Evolutionary conservation across 2,888 invertebrate species (phyloP), one percentile per base, ranked within the genome.

Genomic region (Pristionchus maxplancki): DNA sequence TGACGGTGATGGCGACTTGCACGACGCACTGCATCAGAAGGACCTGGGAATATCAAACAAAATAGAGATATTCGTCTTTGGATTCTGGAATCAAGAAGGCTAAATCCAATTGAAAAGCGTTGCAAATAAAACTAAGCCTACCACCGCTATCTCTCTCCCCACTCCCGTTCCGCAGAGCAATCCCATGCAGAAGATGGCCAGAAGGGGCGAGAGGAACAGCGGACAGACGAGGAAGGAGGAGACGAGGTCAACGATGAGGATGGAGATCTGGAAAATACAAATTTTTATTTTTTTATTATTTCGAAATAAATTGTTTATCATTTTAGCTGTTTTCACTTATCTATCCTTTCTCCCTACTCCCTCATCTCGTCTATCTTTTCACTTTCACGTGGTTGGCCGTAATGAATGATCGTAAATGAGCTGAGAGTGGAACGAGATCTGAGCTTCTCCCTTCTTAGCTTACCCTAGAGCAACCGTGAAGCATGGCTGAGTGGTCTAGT

Each of bases 401-500:
- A 50, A 50, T 50, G 17, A 50, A 50, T 20, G 15, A 15, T 15
- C 20, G 15, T 1, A 13, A 4, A 1, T 2, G 50, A 1, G 20
- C 20, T 20, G 20, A 20, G 50, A 20, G 50, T 50, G 50, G 50
- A 50, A 50, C 50, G 15, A 50, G 50, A 50, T 50, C 20, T 50
- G 11, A 50, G 50, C 50, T 50, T 50, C 50, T 50, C 50, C 40
- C 40, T 78, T 48, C 78, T 44, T 78, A 48, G 78, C 40, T 48
- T 78, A 78, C 44, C 78, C 78, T 15, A 44, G 44, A 78, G 78
- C 48, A 5, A 71, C 71, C 24, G 37, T 71, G 40, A 53, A 53
- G 53, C 88, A 81, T 89, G 90, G 90, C 91, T 90, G 90, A 81
- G 81, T 81, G 81, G 81, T 81, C 48, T 81, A 81, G 81, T 81